phyloP scores from a whole-genome alignment of 2,888 invertebrate genomes.

The Apomyelois bistriatella region DNA sequence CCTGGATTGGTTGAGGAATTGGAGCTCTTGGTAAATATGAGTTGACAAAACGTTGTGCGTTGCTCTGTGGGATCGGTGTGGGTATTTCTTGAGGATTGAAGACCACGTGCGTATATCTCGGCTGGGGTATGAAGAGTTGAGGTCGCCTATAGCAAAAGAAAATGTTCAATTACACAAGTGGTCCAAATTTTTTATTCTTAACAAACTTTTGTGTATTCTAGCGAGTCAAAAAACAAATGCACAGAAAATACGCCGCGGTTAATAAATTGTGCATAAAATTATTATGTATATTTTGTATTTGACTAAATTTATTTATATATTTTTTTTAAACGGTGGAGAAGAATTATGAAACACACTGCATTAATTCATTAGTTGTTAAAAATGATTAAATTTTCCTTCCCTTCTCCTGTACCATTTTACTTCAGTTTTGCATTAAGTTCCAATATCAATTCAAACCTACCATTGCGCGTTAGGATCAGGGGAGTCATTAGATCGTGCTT shows the following conservation, averaged over 20 bases:
- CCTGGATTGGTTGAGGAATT: conserved; percentile 33
- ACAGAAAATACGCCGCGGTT: too few species aligned
- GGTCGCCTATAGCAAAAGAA: conserved; percentile 53
- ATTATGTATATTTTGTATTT: too few species aligned
- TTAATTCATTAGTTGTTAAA: too few species aligned
- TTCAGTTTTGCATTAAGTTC: too few species aligned
- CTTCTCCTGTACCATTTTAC: too few species aligned
- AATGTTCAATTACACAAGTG: background rate
- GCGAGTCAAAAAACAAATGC: too few species aligned
- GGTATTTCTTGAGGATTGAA: conserved; percentile 39
- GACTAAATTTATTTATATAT: too few species aligned
- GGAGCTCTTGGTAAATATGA: conserved; percentile 47
- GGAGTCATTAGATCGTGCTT: conserved; percentile 75
- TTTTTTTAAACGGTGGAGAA: too few species aligned
- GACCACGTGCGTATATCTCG: conserved; percentile 61
- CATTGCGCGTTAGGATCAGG: conserved; percentile 82
- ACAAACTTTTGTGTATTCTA: too few species aligned
- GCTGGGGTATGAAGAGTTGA: conserved; percentile 60
- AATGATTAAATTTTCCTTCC: too few species aligned
- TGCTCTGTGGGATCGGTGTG: conserved; percentile 44
- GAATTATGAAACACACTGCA: too few species aligned
- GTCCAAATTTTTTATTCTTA: background rate
- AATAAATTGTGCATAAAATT: too few species aligned
- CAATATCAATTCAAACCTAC: conserved; percentile 66
- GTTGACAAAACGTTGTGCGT: conserved; percentile 66